A percentile compares a stretch with the other conserved stretches of the same genome.
These are phyloP conservation scores for Pseudorasbora parva DNA, from an alignment of 2,113 vertebrate genomes.

Conservation along the genomic window DNA sequence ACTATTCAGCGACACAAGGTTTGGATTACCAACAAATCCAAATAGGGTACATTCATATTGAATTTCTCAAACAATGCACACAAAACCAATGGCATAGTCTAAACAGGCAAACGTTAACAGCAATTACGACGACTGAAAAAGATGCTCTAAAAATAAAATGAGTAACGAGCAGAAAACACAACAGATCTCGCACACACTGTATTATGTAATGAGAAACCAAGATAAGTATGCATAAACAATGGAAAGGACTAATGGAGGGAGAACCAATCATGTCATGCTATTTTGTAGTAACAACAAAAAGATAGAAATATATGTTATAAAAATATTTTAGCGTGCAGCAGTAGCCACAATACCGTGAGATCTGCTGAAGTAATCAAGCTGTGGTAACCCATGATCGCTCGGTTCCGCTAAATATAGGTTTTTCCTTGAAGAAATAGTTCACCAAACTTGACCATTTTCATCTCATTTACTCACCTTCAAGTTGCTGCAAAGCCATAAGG, in stretches of 20 bases:
- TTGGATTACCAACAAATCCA: not conserved
- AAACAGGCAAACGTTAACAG: not conserved
- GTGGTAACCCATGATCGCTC: not conserved
- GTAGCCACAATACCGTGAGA: not conserved
- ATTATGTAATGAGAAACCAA: not conserved
- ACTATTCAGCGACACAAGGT: not conserved
- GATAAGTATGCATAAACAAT: not conserved
- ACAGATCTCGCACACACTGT: not conserved
- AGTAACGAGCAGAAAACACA: not conserved
- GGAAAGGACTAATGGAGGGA: not conserved
- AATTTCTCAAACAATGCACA: not conserved
- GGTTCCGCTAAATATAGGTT: not conserved
- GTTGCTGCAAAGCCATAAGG: not conserved
- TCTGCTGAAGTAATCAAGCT: not conserved
- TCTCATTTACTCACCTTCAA: not conserved
- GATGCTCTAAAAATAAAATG: constrained; percentile 13
- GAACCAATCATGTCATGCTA: not conserved
- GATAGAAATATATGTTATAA: not conserved
- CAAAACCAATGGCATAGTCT: not conserved
- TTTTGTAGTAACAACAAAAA: not conserved
- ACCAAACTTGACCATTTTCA: not conserved
- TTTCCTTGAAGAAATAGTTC: not conserved
- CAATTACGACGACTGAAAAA: not conserved
- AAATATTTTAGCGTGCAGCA: not conserved
- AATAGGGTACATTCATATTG: not conserved